Percentiles rank a stretch among this genome's conserved stretches.
Evolutionary conservation across 2,888 invertebrate species (phyloP).

Genomic region (Cataglyphis albicans): DNA sequence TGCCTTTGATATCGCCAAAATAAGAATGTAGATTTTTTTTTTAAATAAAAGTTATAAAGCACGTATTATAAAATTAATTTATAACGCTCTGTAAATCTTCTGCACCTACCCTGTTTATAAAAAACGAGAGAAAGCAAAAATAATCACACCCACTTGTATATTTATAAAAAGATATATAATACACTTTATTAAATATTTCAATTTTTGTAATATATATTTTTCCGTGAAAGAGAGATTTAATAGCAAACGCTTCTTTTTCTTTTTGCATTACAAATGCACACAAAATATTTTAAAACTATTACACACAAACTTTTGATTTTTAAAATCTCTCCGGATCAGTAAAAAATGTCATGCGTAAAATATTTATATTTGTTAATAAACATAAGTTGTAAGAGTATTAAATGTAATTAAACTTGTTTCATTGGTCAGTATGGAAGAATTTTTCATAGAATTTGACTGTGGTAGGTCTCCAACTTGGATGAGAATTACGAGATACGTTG

Average conservation of each 20-base stretch:
- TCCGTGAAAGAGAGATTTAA: not conserved
- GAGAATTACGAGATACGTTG: slow-evolving; percentile 79
- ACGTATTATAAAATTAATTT: not conserved
- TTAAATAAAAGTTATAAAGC: not conserved
- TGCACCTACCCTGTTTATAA: not conserved
- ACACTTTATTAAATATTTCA: slow-evolving; percentile 11
- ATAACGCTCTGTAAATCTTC: not conserved
- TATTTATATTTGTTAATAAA: not conserved
- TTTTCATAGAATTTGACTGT: not conserved
- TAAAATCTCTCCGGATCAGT: not conserved
- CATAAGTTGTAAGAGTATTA: not conserved
- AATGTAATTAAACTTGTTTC: not conserved
- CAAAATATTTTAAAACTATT: not conserved
- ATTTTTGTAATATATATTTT: slow-evolving; percentile 18
- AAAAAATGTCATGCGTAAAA: not conserved
- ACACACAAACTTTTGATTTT: not conserved
- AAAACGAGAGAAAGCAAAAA: not conserved
- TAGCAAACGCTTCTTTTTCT: not conserved
- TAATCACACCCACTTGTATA: not conserved
- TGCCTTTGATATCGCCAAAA: not conserved
- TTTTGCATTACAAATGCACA: not conserved
- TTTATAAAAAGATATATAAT: slow-evolving; percentile 32
- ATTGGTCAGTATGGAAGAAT: not conserved
- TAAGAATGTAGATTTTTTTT: not conserved
- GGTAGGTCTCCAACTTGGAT: slow-evolving; percentile 75